phyloP scores from a whole-genome alignment of 2,888 invertebrate species.

The Cerastis leucographa region DNA sequence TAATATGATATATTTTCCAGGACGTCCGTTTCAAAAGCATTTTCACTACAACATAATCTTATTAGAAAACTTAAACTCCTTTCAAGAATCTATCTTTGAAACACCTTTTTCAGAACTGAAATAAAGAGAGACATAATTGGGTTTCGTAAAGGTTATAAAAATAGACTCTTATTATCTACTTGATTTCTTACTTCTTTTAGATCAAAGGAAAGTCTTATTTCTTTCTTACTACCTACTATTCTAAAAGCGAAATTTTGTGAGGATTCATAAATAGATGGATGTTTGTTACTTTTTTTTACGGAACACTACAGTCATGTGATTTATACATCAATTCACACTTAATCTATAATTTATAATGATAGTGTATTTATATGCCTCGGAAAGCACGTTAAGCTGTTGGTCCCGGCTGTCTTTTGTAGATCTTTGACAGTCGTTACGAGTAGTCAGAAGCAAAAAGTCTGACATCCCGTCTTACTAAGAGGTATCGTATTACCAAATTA shows the following conservation, averaged over 20 bases:
- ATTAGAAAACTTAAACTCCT: constrained; percentile 12
- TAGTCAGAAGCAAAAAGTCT: too few relatives aligned
- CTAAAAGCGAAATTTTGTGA: neutral
- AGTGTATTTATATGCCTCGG: too few relatives aligned
- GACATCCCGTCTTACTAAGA: too few relatives aligned
- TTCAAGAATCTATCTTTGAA: constrained; percentile 7
- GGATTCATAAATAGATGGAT: neutral
- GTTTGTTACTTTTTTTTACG: neutral
- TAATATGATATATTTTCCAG: neutral
- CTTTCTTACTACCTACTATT: neutral
- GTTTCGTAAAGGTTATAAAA: constrained; percentile 5
- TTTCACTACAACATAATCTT: neutral
- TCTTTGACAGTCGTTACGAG: too few relatives aligned
- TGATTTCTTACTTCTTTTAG: neutral
- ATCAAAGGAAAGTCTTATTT: neutral
- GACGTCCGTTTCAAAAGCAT: neutral
- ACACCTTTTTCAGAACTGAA: neutral
- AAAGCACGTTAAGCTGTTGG: too few relatives aligned
- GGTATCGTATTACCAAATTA: too few relatives aligned
- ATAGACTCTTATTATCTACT: neutral
- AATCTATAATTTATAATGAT: neutral
- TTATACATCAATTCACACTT: neutral
- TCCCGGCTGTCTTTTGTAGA: too few relatives aligned
- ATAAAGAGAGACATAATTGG: neutral
- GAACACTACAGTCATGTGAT: neutral